A percentile compares a stretch with the other conserved stretches of the same genome.
Conservation (phyloP, 2,888 invertebrate genomes). For the Leuctra nigra region DNA sequence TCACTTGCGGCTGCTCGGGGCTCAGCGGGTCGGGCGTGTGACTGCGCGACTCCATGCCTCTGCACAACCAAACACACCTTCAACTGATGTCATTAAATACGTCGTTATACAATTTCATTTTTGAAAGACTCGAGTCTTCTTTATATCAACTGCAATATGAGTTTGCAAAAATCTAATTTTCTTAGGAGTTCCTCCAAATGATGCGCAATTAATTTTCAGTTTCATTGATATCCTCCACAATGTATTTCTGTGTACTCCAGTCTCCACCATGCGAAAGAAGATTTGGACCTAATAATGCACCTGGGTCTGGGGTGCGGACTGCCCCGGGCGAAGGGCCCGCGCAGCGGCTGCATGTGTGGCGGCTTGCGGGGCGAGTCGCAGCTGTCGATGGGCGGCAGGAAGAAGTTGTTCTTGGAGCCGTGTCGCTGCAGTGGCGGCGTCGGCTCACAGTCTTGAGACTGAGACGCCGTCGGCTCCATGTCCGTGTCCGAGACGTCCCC, state of each 20-base stretch:
- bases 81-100: too few relatives aligned
- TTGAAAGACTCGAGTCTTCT: too few relatives aligned
- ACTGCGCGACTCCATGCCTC: slow-evolving; percentile 57
- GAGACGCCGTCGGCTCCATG: slow-evolving; percentile 82
- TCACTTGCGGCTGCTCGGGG: slow-evolving; percentile 40
- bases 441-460: slow-evolving; percentile 89
- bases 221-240: too few relatives aligned
- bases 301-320: slow-evolving; percentile 75
- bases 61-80: too few relatives aligned
- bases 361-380: slow-evolving; percentile 47
- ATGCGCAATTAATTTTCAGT: too few relatives aligned
- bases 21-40: slow-evolving; percentile 51
- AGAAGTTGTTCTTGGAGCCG: slow-evolving; percentile 82
- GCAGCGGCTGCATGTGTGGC: slow-evolving; percentile 43
- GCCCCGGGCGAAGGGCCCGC: slow-evolving; percentile 59
- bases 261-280: too few relatives aligned
- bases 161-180: too few relatives aligned
- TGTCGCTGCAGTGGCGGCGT: slow-evolving; percentile 75
- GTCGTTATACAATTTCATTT: too few relatives aligned
- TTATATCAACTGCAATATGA: too few relatives aligned
- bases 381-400: slow-evolving; percentile 61
- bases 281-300: too few relatives aligned
- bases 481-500: slow-evolving; percentile 72
- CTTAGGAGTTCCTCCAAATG: too few relatives aligned
- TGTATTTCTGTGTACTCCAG: too few relatives aligned